Conservation (phyloP, 2,113 vertebrate genomes). For the Ptilorrhoa leucosticta region DNA sequence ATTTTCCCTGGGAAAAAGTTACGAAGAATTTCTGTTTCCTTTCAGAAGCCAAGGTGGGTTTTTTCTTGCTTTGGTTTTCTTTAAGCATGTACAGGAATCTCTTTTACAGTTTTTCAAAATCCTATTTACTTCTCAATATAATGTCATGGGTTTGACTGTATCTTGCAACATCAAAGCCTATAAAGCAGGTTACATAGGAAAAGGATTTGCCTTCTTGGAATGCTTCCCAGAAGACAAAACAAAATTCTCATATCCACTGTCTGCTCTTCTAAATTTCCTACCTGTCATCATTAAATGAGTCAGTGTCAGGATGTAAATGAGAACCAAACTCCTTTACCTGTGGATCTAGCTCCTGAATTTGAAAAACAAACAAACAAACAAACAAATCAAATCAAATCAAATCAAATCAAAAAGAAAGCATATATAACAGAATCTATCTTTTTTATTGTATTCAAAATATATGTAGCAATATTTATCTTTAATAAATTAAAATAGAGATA, state of each 20-base stretch:
- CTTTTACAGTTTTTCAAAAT: slow-evolving; percentile 4
- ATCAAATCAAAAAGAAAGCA: not conserved
- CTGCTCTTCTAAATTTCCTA: not conserved
- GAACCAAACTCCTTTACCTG: not conserved
- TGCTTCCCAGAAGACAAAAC: not conserved
- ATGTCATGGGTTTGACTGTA: not conserved
- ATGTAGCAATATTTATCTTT: not conserved
- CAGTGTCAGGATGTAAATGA: not conserved
- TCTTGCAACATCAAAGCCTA: not conserved
- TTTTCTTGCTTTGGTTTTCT: not conserved
- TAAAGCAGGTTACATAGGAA: not conserved
- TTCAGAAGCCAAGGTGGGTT: not conserved
- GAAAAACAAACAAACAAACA: not conserved
- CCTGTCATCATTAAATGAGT: not conserved
- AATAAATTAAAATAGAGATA: not conserved
- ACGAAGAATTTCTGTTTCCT: not conserved
- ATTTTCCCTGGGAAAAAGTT: not conserved
- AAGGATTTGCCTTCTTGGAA: not conserved
- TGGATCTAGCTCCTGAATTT: not conserved
- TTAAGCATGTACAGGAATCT: not conserved
- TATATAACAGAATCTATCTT: not conserved
- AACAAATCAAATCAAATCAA: not conserved
- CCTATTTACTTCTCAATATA: not conserved
- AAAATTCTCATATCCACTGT: not conserved
- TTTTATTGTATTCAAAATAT: not conserved